These are phyloP conservation scores for Hedya salicella DNA, from an alignment of 2,888 invertebrate genomes.

Conservation along the genomic window DNA sequence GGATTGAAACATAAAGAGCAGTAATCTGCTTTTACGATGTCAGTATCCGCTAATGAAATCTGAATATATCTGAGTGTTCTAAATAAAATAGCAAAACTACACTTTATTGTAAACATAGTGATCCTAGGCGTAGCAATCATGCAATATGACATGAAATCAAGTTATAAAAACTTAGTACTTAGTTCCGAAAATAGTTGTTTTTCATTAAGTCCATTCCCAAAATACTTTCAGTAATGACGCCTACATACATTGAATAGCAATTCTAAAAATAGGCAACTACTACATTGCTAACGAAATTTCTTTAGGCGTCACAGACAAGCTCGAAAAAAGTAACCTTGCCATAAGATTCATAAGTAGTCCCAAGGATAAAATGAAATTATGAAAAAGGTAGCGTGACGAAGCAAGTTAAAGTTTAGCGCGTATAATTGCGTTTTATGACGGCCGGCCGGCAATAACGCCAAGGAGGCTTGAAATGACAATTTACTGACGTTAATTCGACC, in stretches of 20 bases:
- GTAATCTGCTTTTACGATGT: too few relatives aligned
- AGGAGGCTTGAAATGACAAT: slow-evolving; percentile 38
- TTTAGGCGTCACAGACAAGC: background rate
- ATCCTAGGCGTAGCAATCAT: too few relatives aligned
- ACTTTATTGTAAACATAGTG: too few relatives aligned
- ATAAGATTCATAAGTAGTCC: background rate
- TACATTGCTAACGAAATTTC: background rate
- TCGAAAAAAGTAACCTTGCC: background rate
- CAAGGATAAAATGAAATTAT: slow-evolving; percentile 23
- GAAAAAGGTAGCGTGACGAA: slow-evolving; percentile 27
- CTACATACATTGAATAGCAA: background rate
- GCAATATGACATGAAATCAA: too few relatives aligned
- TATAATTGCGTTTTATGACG: slow-evolving; percentile 39
- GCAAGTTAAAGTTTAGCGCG: slow-evolving; percentile 29
- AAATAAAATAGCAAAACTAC: too few relatives aligned
- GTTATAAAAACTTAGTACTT: too few relatives aligned
- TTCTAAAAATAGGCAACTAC: background rate
- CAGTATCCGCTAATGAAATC: too few relatives aligned
- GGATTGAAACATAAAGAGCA: too few relatives aligned
- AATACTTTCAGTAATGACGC: too few relatives aligned
- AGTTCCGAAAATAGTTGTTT: too few relatives aligned
- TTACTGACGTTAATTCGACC: slow-evolving; percentile 31
- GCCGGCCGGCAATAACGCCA: slow-evolving; percentile 17
- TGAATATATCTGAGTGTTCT: too few relatives aligned
- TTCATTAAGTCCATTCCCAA: too few relatives aligned